Conservation (phyloP, 2,888 invertebrate genomes). For the Gryllus longicercus region DNA sequence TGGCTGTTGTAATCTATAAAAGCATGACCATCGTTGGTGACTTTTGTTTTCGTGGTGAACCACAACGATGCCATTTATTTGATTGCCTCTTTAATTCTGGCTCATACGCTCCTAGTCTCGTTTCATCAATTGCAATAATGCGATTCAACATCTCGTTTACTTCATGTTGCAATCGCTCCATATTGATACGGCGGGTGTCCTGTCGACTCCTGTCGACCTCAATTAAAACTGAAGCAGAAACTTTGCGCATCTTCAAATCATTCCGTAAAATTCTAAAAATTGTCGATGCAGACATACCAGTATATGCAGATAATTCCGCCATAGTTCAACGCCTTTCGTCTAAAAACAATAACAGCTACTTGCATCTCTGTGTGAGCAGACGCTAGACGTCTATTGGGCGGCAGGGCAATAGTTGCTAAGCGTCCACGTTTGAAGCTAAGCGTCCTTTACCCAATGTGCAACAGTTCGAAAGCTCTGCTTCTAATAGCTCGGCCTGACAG, state of each 20-base stretch:
- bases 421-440: too few species aligned
- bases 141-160: constrained; percentile 18
- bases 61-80: not conserved
- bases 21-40: constrained; percentile 18
- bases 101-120: constrained; percentile 2
- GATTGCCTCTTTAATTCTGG: constrained; percentile 18
- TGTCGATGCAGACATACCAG: too few species aligned
- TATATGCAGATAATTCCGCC: too few species aligned
- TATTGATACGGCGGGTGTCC: not conserved
- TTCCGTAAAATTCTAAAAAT: not conserved
- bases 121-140: constrained; percentile 23
- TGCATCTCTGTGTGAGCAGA: too few species aligned
- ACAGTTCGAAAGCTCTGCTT: too few species aligned
- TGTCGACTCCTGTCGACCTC: constrained; percentile 4
- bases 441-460: too few species aligned
- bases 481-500: too few species aligned
- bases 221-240: not conserved
- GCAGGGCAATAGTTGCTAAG: too few species aligned
- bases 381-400: too few species aligned
- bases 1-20: not conserved
- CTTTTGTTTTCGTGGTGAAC: constrained; percentile 3
- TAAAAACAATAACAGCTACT: too few species aligned
- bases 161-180: not conserved
- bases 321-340: too few species aligned
- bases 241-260: not conserved